Evolutionary conservation across 2,113 vertebrate species (phyloP).

Genomic region (Grammomys dolichurus): DNA sequence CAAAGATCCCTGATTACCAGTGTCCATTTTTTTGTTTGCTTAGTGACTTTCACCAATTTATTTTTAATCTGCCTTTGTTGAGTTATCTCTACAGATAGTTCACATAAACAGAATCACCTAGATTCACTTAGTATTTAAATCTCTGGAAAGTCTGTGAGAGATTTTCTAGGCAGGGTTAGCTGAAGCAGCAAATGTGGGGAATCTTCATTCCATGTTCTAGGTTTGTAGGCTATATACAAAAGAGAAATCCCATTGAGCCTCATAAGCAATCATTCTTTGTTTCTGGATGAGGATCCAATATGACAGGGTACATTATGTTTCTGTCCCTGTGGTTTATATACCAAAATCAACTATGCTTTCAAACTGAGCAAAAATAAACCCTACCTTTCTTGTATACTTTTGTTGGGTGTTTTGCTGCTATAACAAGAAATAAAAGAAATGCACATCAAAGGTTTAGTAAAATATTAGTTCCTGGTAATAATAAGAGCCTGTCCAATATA

Average conservation of each 20-base stretch:
- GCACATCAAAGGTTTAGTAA: neutral
- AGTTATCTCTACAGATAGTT: neutral
- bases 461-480: neutral
- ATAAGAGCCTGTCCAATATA: neutral
- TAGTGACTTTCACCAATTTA: neutral
- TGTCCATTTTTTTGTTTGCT: neutral
- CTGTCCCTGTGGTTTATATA: too few relatives aligned
- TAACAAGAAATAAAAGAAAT: neutral
- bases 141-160: neutral
- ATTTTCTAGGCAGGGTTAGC: neutral
- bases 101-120: too few relatives aligned
- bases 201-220: neutral
- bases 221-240: neutral
- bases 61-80: neutral
- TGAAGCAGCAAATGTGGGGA: neutral
- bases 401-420: neutral
- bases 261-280: neutral
- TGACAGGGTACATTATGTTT: neutral
- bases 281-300: neutral
- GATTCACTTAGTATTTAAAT: neutral
- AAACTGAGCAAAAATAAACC: neutral
- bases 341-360: neutral
- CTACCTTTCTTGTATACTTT: neutral
- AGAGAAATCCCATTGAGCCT: neutral
- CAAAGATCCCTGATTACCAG: rapidly evolving